Evolutionary conservation across 2,113 vertebrate genomes (phyloP), one percentile per base, ranked within the genome.

Genomic region (Panthera leo): DNA sequence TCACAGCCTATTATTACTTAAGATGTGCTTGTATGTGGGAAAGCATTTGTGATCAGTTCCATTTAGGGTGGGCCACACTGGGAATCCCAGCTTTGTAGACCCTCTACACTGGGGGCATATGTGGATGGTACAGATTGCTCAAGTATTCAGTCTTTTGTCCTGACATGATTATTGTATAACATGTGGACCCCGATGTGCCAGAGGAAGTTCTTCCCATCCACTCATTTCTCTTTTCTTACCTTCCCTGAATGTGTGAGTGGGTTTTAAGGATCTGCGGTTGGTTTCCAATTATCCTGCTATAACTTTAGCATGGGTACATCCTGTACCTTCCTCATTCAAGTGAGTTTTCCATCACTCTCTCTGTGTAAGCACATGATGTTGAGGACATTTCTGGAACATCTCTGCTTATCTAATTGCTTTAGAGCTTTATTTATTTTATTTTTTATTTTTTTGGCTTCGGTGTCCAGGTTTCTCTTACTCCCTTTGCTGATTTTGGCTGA

Each of bases 341-440:
- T 2, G 13, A 78, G 14, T 36, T 65, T 29, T 83, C n/a, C 19
- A 3, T 86, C 80, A 58, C 31, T 51, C 4, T 94, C 48, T 36
- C 63, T 82, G 14, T 14, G 11, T 21, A 15, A 23, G 29, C 9
- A 0, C 5, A 1, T 4, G 1, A 51, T 2, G 3, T 27, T 5
- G 53, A 67, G 51, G 82, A 42, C 8, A 0, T 85, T 83, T 93
- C 55, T 34, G 15, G 16, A 90, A 11, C 4, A 48, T 73, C 71
- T 84, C n/a, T 42, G 10, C 63, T 42, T 83, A 25, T 10, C 23
- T n/a, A 79, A 27, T 48, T 51, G 14, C 42, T 65, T 75, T 25
- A 29, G 89, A 75, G 34, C 42, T 63, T 23, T 58, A 19, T 21
- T 58, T 21, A 21, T 61, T 61, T 61, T 8, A 2, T 23, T 61